phyloP scores from a whole-genome alignment of 2,797 vertebrate genomes.

The Distichodus sexfasciatus region DNA sequence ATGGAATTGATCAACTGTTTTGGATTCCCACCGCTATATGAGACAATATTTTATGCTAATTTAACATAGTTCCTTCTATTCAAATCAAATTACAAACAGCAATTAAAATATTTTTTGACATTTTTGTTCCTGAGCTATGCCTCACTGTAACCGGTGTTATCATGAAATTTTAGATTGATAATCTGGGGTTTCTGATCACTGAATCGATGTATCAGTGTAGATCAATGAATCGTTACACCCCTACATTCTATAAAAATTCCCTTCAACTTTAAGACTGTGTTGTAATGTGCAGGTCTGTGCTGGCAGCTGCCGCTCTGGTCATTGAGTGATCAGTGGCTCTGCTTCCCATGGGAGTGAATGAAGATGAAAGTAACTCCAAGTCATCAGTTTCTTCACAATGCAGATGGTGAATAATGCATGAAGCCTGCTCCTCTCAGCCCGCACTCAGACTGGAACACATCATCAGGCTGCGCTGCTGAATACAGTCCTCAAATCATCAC shows the following conservation, averaged over 20 bases:
- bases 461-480: slow-evolving; percentile 15
- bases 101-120: too few relatives aligned
- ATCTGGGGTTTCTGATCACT: background rate
- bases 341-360: slow-evolving; percentile 5
- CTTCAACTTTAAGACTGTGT: background rate
- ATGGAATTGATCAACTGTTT: too few relatives aligned
- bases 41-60: too few relatives aligned
- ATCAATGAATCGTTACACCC: background rate
- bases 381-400: slow-evolving; percentile 31
- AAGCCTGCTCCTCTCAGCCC: slow-evolving; percentile 19
- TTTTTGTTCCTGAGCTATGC: too few relatives aligned
- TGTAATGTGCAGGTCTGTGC: background rate
- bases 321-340: slow-evolving; percentile 23
- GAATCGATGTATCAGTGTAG: background rate
- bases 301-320: background rate
- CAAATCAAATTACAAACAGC: too few relatives aligned
- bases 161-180: too few relatives aligned
- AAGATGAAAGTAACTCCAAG: slow-evolving; percentile 1
- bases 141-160: too few relatives aligned
- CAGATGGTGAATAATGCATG: slow-evolving; percentile 50
- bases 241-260: background rate
- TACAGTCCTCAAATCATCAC: background rate
- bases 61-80: too few relatives aligned
- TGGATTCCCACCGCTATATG: too few relatives aligned
- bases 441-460: slow-evolving; percentile 28